Percentiles rank a stretch among this genome's conserved stretches.
phyloP scores from a whole-genome alignment of 2,888 invertebrate species.

The Salticus scenicus region DNA sequence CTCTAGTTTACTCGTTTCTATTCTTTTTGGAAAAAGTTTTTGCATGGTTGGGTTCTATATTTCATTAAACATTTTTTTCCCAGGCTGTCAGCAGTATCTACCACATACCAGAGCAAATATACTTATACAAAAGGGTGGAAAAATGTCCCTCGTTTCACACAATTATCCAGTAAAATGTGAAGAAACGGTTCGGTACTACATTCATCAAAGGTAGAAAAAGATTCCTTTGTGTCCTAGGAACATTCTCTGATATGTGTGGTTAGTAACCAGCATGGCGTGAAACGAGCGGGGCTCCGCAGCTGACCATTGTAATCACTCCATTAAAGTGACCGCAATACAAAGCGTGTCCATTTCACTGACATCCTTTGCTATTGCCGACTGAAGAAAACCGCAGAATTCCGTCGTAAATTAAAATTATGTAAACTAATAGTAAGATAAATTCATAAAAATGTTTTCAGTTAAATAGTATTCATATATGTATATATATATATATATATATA shows the following conservation, averaged over 20 bases:
- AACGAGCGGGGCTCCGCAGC: slow-evolving; percentile 30
- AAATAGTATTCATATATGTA: too few relatives aligned
- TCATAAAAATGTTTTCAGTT: too few relatives aligned
- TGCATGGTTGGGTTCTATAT: too few relatives aligned
- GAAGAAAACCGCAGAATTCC: not conserved
- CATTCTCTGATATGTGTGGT: slow-evolving; percentile 27
- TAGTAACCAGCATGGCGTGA: slow-evolving; percentile 34
- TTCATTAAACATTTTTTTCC: too few relatives aligned
- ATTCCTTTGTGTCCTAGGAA: not conserved
- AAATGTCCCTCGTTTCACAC: not conserved
- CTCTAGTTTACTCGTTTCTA: too few relatives aligned
- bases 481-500: too few relatives aligned
- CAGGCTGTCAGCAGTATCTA: too few relatives aligned
- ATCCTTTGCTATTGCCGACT: slow-evolving; percentile 19
- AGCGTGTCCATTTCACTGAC: slow-evolving; percentile 34
- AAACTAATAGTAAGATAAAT: too few relatives aligned
- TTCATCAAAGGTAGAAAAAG: not conserved
- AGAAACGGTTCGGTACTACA: not conserved
- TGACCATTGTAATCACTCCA: slow-evolving; percentile 48
- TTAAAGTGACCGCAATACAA: slow-evolving; percentile 42
- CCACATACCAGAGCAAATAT: not conserved
- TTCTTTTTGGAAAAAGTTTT: too few relatives aligned
- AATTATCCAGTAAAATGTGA: not conserved
- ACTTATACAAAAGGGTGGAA: not conserved
- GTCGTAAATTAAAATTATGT: too few relatives aligned